Percentiles rank a stretch among this genome's conserved stretches.
These are phyloP conservation scores for Nyctereutes procyonoides DNA, from an alignment of 2,113 vertebrate genomes.

Conservation along the genomic window DNA sequence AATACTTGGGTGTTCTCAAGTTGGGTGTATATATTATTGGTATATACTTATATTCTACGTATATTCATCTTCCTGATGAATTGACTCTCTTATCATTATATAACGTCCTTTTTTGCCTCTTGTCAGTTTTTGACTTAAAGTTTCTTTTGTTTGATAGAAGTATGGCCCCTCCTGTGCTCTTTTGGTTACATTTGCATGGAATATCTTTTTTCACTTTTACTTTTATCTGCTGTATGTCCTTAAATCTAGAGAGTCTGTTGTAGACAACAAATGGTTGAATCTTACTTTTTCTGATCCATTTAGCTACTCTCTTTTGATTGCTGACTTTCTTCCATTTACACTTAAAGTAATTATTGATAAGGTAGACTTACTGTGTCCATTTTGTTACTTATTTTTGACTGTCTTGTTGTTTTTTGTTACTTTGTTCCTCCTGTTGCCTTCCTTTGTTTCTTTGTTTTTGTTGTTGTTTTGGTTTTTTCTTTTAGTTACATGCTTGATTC, in stretches of 20 bases:
- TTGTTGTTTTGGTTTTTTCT: neutral
- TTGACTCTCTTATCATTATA: neutral
- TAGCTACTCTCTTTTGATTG: neutral
- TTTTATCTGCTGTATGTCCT: neutral
- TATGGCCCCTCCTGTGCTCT: neutral
- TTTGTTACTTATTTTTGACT: slow-evolving; percentile 2
- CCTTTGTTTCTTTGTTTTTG: neutral
- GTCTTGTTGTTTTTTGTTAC: neutral
- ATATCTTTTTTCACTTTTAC: slow-evolving; percentile 2
- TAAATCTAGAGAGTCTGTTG: slow-evolving; percentile 10
- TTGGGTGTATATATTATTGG: neutral
- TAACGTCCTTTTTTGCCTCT: neutral
- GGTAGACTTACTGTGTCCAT: neutral
- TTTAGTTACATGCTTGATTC: neutral
- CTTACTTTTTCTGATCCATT: neutral
- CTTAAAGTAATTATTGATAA: slow-evolving; percentile 10
- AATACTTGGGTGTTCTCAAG: neutral
- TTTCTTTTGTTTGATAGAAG: neutral
- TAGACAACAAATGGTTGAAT: neutral
- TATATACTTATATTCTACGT: neutral
- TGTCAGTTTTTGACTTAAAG: neutral
- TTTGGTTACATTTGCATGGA: slow-evolving; percentile 14
- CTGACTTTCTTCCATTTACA: neutral
- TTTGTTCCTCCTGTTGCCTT: neutral
- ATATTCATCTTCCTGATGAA: neutral